Base-by-base conservation (phyloP, 2,113 vertebrate genomes). In the Sceloporus tristichus region DNA sequence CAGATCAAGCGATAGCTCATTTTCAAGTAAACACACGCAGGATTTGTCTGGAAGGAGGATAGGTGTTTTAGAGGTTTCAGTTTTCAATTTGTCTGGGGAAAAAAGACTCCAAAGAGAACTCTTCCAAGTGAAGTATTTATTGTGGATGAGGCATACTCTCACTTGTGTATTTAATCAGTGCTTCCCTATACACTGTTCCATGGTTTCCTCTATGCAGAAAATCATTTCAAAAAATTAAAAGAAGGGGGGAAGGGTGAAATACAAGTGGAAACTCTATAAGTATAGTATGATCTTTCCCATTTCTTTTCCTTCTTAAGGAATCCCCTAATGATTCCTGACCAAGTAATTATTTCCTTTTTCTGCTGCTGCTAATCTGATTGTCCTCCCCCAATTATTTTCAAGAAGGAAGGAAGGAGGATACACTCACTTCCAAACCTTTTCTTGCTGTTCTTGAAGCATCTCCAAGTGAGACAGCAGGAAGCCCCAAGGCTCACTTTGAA, bases 311-410 rank as follows among this genome's bases (percentile, higher is more conserved):
- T 74, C n/a, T 38, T 56, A 73, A 84, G n/a, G 19, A 53, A 38
- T 21, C 21, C 74, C 82, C 70, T 74, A 16, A 68, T 84, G 82
- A 29, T 70, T 84, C 59, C 53, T n/a, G n/a, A 29, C 82, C 74
- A n/a, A 84, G 73, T 74, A 84, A 84, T 84, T 84, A 73, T 70
- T 73, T 74, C 48, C 54, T 53, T n/a, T 14, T 73, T 74, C 42
- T 29, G 73, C n/a, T 23, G 10, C 6, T 19, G 27, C 38, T 82
- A 68, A 82, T 82, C 38, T 82, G 11, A 82, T 70, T 59, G 48
- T 18, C 71, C 42, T 48, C 42, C 48, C 16, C 81, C 53, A 74
- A 56, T 84, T 74, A 40, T 59, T 81, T 62, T 65, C 79, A 65
- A 65, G 62, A 59, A 38, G 19, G 79, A 34, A 59, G 78, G n/a